A percentile compares a stretch with the other conserved stretches of the same genome.
phyloP scores from a whole-genome alignment of 2,888 invertebrate species.

The Spisula solida region DNA sequence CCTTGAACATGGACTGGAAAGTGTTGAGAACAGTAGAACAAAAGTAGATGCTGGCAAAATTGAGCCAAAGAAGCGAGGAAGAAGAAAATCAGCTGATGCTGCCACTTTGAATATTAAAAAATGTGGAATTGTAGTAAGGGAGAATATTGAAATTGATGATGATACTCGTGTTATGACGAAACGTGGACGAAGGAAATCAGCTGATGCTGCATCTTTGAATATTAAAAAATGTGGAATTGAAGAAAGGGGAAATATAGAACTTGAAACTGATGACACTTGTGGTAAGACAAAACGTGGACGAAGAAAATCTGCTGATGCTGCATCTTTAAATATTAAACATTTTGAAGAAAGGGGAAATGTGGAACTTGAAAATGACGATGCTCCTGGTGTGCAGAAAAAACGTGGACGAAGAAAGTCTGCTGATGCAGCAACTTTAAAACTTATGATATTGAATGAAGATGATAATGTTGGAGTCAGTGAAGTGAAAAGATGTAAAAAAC shows the following conservation, averaged over 20 bases:
- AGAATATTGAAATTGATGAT: background rate
- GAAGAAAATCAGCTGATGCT: slow-evolving; percentile 51
- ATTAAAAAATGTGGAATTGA: slow-evolving; percentile 31
- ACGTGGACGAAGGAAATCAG: slow-evolving; percentile 46
- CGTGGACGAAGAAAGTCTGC: slow-evolving; percentile 44
- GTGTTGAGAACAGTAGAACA: background rate
- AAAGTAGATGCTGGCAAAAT: background rate
- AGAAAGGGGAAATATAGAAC: background rate
- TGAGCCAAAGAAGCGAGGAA: slow-evolving; percentile 1
- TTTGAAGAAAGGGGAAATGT: background rate
- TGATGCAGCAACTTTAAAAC: slow-evolving; percentile 50
- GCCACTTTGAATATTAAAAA: slow-evolving; percentile 37
- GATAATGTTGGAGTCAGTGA: background rate
- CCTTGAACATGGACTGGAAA: background rate
- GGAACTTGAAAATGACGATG: background rate
- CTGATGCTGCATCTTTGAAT: slow-evolving; percentile 50
- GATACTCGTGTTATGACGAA: background rate
- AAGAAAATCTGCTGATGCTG: slow-evolving; percentile 49
- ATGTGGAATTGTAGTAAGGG: background rate
- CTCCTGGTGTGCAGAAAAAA: background rate
- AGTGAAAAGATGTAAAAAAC: slow-evolving; percentile 58
- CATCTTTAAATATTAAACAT: slow-evolving; percentile 46
- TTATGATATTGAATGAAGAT: background rate
- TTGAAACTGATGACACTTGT: background rate
- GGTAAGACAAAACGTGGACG: slow-evolving; percentile 21